Evolutionary conservation across 2,797 vertebrate genomes (phyloP), one percentile per base, ranked within the genome.

Genomic region (Philypnodon macrostomus): DNA sequence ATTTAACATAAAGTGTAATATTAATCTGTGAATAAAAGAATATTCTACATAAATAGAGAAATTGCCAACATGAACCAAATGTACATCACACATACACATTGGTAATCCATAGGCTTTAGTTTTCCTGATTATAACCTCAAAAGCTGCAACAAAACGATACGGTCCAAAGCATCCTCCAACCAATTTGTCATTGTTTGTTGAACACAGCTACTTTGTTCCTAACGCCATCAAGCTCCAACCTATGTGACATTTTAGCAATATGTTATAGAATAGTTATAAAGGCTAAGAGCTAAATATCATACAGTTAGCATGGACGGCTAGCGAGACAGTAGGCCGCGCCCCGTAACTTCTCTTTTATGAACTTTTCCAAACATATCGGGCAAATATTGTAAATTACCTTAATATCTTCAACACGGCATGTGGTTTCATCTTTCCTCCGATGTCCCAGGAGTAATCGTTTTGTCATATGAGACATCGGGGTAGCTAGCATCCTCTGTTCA

Each of bases 381-480:
- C 0, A 7, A 2, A 35, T 27, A 0, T 3, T 0, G 41, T 14
- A 1, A 52, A 15, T 12, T 81, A 88, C 86, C 86, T 81, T 41
- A 59, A 37, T 35, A 35, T 63, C 54, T 12, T 44, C 37, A 45
- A 41, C 41, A 35, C 36, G 45, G 33, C 45, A 29, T 21, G 60
- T 14, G 51, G 63, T 78, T 70, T 85, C 86, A 85, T 88, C 73
- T 83, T 81, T 70, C 55, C 77, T 63, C 65, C 75, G 24, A 55
- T 74, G 63, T 40, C 27, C 34, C 46, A 29, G 62, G 67, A 77
- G 75, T 58, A 60, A 51, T 63, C 59, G 60, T 45, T 63, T 67
- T 30, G 58, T 64, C 50, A 69, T 39, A 39, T 60, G 49, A 46
- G 63, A 75, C 66, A 47, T 38, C 17, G 40, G 16, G 19, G 41